Conservation (phyloP, 2,113 vertebrate genomes). For the Melanerpes aurifrons region DNA sequence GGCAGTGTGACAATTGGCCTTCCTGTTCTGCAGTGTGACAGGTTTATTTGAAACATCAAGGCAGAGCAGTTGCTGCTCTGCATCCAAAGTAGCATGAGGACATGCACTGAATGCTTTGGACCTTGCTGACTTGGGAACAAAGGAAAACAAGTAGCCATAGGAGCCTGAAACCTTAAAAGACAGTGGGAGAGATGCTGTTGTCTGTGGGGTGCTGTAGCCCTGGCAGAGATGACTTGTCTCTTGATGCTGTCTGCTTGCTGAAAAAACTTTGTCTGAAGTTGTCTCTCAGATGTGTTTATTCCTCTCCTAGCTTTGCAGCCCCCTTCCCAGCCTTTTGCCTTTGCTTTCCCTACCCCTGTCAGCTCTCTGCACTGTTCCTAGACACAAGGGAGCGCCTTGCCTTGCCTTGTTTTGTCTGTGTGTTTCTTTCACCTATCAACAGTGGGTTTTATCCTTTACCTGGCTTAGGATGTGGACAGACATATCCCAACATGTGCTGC, state of each 20-base stretch:
- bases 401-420: rapidly evolving
- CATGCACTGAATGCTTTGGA: background rate
- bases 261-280: background rate
- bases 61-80: background rate
- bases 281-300: background rate
- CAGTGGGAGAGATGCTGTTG: background rate
- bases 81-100: background rate
- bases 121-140: background rate
- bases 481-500: background rate
- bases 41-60: background rate
- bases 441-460: background rate
- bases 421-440: background rate
- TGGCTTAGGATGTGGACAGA: background rate
- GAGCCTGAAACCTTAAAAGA: background rate
- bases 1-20: background rate
- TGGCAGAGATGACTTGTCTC: background rate
- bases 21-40: background rate
- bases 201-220: background rate
- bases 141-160: background rate
- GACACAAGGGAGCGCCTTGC: background rate
- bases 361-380: background rate
- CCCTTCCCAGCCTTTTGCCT: background rate
- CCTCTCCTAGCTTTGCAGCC: background rate
- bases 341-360: background rate
- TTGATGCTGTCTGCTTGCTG: background rate